phyloP scores from a whole-genome alignment of 2,888 invertebrate genomes.

The Elmis aenea region DNA sequence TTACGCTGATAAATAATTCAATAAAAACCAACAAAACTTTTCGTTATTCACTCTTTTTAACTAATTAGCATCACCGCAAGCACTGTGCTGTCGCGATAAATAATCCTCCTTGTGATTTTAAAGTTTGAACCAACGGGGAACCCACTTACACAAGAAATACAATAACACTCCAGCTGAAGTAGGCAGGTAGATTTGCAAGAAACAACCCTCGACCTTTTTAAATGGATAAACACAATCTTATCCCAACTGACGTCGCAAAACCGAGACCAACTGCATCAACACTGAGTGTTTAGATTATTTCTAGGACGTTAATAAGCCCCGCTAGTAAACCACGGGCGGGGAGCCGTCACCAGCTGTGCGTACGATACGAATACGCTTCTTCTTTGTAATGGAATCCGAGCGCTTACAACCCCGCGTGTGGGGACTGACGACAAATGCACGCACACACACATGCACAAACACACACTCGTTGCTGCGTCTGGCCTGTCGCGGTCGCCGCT shows the following conservation, averaged over 20 bases:
- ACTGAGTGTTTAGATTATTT: constrained; percentile 40
- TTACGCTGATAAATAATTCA: too few relatives aligned
- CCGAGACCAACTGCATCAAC: constrained; percentile 38
- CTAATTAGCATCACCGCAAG: too few relatives aligned
- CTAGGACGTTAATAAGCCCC: constrained; percentile 35
- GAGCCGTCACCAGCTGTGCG: constrained; percentile 27
- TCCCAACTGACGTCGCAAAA: constrained; percentile 17
- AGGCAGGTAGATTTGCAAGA: constrained; percentile 20
- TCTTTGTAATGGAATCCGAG: constrained; percentile 36
- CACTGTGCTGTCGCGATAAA: too few relatives aligned
- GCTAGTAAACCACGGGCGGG: constrained; percentile 28
- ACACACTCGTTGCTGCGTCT: too few relatives aligned
- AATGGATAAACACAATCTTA: constrained; percentile 18
- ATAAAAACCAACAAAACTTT: too few relatives aligned
- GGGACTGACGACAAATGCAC: constrained; percentile 29
- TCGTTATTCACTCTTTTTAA: too few relatives aligned
- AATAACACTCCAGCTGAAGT: constrained; percentile 19
- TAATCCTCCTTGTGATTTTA: too few relatives aligned
- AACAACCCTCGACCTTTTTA: constrained; percentile 18
- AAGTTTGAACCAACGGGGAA: too few relatives aligned
- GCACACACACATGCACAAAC: too few relatives aligned
- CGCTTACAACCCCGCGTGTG: constrained; percentile 32
- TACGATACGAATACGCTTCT: constrained; percentile 25
- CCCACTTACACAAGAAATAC: too few relatives aligned
- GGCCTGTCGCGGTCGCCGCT: constrained; percentile 12